A percentile compares a stretch with the other conserved stretches of the same genome.
phyloP scores from a whole-genome alignment of 2,888 invertebrate genomes.

The Cacoxenus indagator region DNA sequence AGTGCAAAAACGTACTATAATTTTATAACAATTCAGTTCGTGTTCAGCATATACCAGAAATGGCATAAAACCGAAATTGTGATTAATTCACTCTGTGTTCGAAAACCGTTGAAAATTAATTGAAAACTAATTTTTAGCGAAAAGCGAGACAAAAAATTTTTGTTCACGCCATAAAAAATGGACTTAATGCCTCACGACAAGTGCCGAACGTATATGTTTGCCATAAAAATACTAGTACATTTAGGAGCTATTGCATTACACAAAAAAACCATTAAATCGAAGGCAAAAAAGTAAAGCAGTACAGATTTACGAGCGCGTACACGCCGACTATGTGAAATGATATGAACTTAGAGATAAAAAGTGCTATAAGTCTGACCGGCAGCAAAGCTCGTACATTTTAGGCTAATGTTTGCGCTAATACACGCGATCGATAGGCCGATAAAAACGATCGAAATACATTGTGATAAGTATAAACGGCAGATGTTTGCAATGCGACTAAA shows the following conservation, averaged over 20 bases:
- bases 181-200: neutral
- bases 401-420: slow-evolving; percentile 2
- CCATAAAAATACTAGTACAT: neutral
- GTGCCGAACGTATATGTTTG: neutral
- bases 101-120: neutral
- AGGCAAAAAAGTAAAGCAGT: neutral
- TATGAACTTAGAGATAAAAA: neutral
- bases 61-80: neutral
- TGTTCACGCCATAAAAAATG: neutral
- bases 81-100: neutral
- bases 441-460: neutral
- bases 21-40: neutral
- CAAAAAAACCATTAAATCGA: neutral
- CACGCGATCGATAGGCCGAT: neutral
- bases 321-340: neutral
- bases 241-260: neutral
- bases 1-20: neutral
- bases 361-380: neutral
- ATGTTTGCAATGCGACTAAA: neutral
- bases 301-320: slow-evolving; percentile 7
- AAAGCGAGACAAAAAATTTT: neutral
- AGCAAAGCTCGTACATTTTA: neutral
- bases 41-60: neutral
- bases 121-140: neutral
- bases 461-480: slow-evolving; percentile 11